Base-by-base conservation (phyloP, 1,140 invertebrate genomes). In the Penaeus indicus region DNA sequence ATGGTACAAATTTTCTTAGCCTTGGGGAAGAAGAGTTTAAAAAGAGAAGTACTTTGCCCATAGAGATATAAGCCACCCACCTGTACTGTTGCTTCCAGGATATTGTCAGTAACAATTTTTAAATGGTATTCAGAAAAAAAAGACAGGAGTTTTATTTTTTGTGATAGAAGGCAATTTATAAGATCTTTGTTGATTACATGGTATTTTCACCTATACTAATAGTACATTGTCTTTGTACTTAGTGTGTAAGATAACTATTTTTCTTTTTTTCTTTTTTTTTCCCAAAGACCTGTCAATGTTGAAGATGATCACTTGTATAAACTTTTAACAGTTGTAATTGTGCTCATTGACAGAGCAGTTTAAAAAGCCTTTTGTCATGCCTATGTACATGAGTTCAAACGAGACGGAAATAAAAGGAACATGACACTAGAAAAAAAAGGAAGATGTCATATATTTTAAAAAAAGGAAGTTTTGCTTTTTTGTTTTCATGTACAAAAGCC, bases 1-100 rank as follows among this genome's bases (percentile, higher is more conserved):
- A 67, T 47, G 77, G 85, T 86, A 86, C 85, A 86, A 81, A 86
- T 80, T 67, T 80, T 86, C 64, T 60, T 80, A 79, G 19, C 27
- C 27, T 67, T 86, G 60, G 54, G 63, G 67, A 81, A 42, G 63
- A n/a, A 38, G 67, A 64, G 61, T 84, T 84, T 32, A 75, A n/a
- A 27, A 75, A 75, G 25, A 32, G 69, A 38, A 27, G 38, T 25
- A 25, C 38, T 75, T 75, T 32, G 25, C 69, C 81, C 63, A 32
- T 18, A 64, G 63, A 61, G 54, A 27, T 60, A 80, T 60, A 16
- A 60, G 16, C 47, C 27, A 3, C 27, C 78, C 78, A 78, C 77
- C 77, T 80, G 54, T 60, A 22, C 61, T 61, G 61, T 61, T 84
- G 62, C 81, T 84, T 84, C 81, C 81, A 84, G n/a, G 78, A 60